Evolutionary conservation across 2,797 vertebrate genomes (phyloP).

Genomic region (Pristis pectinata): DNA sequence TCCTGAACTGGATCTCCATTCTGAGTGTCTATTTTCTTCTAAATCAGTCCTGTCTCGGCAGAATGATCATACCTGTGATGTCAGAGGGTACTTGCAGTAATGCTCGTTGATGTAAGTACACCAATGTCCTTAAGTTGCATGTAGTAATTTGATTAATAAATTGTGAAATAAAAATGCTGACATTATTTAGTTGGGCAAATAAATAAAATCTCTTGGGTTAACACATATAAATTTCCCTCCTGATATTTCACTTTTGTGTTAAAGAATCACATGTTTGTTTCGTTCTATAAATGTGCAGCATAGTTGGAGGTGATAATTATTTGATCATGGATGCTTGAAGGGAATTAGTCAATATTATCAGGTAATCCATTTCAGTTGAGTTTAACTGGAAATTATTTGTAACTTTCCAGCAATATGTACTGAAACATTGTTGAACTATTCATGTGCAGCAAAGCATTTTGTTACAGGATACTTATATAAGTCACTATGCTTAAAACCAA

Average conservation of each 20-base stretch:
- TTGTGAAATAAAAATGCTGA: not conserved
- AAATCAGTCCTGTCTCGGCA: not conserved
- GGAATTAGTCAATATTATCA: not conserved
- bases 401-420: too few species aligned
- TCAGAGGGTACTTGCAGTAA: not conserved
- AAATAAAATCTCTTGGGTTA: not conserved
- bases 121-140: not conserved
- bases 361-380: not conserved
- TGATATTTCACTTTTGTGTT: not conserved
- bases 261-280: not conserved
- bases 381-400: not conserved
- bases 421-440: not conserved
- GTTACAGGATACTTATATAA: not conserved
- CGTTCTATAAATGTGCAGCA: not conserved
- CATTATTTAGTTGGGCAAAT: not conserved
- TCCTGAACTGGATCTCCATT: conserved; percentile 31
- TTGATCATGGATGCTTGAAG: not conserved
- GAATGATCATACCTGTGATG: not conserved
- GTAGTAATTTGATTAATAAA: not conserved
- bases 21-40: conserved; percentile 19
- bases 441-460: not conserved
- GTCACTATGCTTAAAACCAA: too few species aligned
- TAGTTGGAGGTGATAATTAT: not conserved
- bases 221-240: not conserved
- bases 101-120: conserved; percentile 27